Percentiles rank a stretch among this genome's conserved stretches.
These are phyloP conservation scores for Hylaeus anthracinus DNA, from an alignment of 1,140 invertebrate species.

Conservation along the genomic window DNA sequence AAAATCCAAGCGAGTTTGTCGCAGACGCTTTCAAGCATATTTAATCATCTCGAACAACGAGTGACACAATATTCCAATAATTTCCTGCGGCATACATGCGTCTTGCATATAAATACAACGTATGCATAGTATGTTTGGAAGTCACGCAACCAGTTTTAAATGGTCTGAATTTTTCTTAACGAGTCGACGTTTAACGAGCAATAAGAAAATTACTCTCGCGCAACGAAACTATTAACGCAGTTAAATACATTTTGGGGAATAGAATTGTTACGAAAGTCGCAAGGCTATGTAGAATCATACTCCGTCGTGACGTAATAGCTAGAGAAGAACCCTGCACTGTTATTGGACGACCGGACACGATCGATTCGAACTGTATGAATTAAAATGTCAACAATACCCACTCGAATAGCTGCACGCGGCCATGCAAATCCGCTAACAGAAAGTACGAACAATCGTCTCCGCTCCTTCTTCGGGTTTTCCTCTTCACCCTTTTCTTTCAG, in stretches of 20 bases:
- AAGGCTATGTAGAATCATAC: constrained; percentile 11
- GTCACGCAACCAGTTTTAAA: constrained; percentile 25
- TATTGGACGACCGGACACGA: constrained; percentile 62
- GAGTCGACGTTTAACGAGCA: background rate
- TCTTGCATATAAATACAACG: constrained; percentile 22
- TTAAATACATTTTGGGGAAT: background rate
- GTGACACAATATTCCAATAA: constrained; percentile 33
- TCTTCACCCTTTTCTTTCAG: constrained; percentile 46
- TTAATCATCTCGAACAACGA: background rate
- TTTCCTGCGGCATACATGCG: constrained; percentile 4
- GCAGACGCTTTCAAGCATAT: too few relatives aligned
- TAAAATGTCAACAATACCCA: constrained; percentile 58
- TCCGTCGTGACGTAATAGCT: constrained; percentile 39
- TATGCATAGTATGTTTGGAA: constrained; percentile 1
- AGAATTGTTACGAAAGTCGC: constrained; percentile 1
- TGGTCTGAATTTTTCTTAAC: constrained; percentile 14
- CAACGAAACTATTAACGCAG: constrained; percentile 29
- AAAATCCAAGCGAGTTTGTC: too few relatives aligned
- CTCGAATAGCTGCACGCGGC: constrained; percentile 58
- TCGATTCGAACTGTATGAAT: constrained; percentile 64
- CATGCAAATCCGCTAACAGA: constrained; percentile 69
- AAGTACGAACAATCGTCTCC: constrained; percentile 64
- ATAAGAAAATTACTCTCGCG: background rate
- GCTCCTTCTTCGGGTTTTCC: constrained; percentile 36
- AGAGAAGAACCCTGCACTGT: constrained; percentile 30